Evolutionary conservation across 2,888 invertebrate species (phyloP).

Genomic region (Psococerastis gibbosa): DNA sequence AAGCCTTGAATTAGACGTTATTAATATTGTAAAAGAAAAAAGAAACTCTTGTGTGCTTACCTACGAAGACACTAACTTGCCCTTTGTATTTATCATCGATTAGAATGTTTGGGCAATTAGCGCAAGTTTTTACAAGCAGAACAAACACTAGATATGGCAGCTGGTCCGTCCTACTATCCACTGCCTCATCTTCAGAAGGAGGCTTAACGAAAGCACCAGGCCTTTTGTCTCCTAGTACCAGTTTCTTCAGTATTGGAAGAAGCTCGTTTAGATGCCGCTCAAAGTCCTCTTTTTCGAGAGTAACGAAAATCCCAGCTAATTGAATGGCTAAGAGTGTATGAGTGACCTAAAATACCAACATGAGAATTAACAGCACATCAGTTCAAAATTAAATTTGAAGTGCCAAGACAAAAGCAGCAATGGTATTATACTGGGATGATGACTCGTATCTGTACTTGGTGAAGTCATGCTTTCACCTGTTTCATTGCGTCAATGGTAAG

Average conservation of each 20-base stretch:
- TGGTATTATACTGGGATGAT: too few relatives aligned
- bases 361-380: too few relatives aligned
- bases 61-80: slow-evolving; percentile 19
- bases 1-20: too few relatives aligned
- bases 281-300: slow-evolving; percentile 52
- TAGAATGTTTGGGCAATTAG: slow-evolving; percentile 39
- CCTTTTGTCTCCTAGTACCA: slow-evolving; percentile 31
- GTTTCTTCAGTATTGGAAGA: slow-evolving; percentile 37
- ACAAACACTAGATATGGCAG: slow-evolving; percentile 55
- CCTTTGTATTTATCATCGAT: slow-evolving; percentile 29
- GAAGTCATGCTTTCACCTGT: too few relatives aligned
- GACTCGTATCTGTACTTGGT: too few relatives aligned
- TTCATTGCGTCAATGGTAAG: too few relatives aligned
- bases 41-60: slow-evolving; percentile 10
- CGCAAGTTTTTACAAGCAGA: slow-evolving; percentile 44
- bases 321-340: slow-evolving; percentile 72
- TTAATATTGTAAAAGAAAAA: too few relatives aligned
- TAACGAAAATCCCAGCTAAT: slow-evolving; percentile 59
- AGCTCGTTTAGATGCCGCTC: slow-evolving; percentile 39
- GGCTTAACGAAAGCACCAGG: slow-evolving; percentile 23
- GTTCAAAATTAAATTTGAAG: too few relatives aligned
- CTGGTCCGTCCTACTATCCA: slow-evolving; percentile 46
- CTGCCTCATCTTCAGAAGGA: slow-evolving; percentile 16
- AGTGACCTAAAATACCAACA: too few relatives aligned
- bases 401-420: too few relatives aligned